Base-by-base conservation (phyloP, 2,888 invertebrate species). In the Drosophila helvetica region DNA sequence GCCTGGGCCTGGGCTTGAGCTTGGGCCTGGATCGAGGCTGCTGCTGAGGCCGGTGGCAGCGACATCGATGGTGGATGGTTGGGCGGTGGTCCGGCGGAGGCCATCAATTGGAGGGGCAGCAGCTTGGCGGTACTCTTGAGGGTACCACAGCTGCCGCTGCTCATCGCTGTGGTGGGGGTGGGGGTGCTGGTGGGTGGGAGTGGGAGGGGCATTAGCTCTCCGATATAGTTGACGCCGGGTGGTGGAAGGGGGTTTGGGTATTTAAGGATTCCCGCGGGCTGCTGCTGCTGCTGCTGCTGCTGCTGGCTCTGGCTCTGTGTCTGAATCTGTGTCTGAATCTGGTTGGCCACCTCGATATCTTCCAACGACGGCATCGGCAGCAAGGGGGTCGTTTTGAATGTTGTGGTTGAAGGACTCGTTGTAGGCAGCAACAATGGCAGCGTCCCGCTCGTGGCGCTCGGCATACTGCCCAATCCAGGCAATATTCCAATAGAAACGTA, bases 351-450 rank as follows among this genome's bases (percentile, higher is more conserved):
- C 77, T 90, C 90, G 75, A 90, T 90, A 59, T 90, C 90, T 79
- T 90, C 90, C 63, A 90, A 74, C 55, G 90, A 86, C 12, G 90
- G 90, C 90, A 90, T 90, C 45, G 90, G 90, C 58, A 90, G 66
- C 46, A 90, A 75, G 38, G 90, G 90, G 33, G 90, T 82, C 43
- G 79, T 69, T 65, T 71, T 71, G 64, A 71, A 71, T 27, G 71
- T 71, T 6, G 71, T 71, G 12, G 71, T 71, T 19, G 71, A 50
- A 3, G 83, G 61, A 15, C 77, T 70, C 57, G 83, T 68, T 38
- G 75, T 54, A 52, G 82, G 59, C 56, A 83, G 52, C 30, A 80
- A 51, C 46, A 83, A 50, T 22, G 86, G 81, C 54, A 74, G 46
- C 19, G 64, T 48, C 22, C 54, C 61, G 30, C 60, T 10, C 25